Conservation (phyloP, 2,888 invertebrate genomes). For the Ornithoptera alexandrae region DNA sequence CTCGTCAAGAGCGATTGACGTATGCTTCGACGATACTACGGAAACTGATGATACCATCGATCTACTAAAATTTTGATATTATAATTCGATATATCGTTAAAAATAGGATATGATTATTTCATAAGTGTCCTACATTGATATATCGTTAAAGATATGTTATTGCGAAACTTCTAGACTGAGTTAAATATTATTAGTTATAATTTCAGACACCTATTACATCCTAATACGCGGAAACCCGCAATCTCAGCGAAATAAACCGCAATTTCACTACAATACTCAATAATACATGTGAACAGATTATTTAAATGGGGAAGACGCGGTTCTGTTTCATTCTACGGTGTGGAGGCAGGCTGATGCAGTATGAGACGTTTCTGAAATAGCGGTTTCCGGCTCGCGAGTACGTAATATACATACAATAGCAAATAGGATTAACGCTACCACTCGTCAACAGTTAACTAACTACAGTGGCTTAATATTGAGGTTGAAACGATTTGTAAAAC, state of each 20-base stretch:
- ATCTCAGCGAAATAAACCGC: neutral
- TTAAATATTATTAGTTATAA: constrained; percentile 44
- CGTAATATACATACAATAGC: constrained; percentile 43
- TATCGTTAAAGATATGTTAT: constrained; percentile 60
- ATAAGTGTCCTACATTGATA: constrained; percentile 30
- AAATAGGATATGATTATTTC: constrained; percentile 40
- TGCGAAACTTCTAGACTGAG: constrained; percentile 51
- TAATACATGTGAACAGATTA: neutral
- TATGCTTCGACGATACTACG: neutral
- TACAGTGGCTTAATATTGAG: constrained; percentile 54
- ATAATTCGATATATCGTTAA: constrained; percentile 28
- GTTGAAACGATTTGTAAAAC: constrained; percentile 73
- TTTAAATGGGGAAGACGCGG: neutral
- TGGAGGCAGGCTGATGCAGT: neutral
- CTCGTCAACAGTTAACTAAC: constrained; percentile 45
- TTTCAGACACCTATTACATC: constrained; percentile 52
- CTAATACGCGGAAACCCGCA: neutral
- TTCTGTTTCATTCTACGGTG: neutral
- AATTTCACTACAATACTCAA: neutral
- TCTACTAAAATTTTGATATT: neutral
- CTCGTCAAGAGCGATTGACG: neutral
- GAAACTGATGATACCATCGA: neutral
- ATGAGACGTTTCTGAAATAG: neutral
- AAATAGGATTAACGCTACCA: constrained; percentile 33
- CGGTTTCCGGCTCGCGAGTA: neutral